These are phyloP conservation scores for Triplophysa yarkandensis DNA, from an alignment of 2,797 vertebrate genomes.

Conservation along the genomic window DNA sequence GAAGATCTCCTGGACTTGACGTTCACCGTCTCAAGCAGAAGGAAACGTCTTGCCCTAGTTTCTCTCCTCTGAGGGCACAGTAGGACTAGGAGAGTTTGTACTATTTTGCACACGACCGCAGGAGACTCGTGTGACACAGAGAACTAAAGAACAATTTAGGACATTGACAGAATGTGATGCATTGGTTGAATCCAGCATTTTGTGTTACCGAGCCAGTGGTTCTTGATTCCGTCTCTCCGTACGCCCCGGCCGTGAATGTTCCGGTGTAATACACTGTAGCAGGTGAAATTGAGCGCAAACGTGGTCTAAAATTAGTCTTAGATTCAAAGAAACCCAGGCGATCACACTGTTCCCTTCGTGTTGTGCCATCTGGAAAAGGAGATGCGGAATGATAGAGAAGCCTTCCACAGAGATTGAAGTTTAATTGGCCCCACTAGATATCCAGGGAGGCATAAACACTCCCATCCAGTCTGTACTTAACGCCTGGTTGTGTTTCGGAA, in stretches of 20 bases:
- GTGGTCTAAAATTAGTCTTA: slow-evolving; percentile 1
- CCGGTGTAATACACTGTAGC: neutral
- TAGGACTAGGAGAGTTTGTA: slow-evolving; percentile 17
- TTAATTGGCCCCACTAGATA: slow-evolving; percentile 50
- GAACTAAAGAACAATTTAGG: neutral
- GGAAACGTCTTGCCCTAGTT: slow-evolving; percentile 50
- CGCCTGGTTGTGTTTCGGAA: slow-evolving; percentile 6
- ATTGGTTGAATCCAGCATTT: neutral
- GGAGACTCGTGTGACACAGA: neutral
- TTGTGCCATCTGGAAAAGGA: slow-evolving; percentile 20
- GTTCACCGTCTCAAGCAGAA: slow-evolving; percentile 11
- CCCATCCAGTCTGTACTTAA: slow-evolving; percentile 26
- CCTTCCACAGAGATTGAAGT: slow-evolving; percentile 20
- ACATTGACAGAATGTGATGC: neutral
- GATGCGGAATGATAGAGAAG: slow-evolving; percentile 1
- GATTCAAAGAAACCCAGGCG: slow-evolving; percentile 1
- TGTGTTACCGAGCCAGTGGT: too few relatives aligned
- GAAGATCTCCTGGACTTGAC: slow-evolving; percentile 24
- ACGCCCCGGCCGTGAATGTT: neutral
- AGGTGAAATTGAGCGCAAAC: neutral
- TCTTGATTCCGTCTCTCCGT: neutral
- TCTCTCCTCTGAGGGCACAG: slow-evolving; percentile 37
- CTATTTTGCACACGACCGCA: slow-evolving; percentile 27
- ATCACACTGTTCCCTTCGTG: slow-evolving; percentile 14
- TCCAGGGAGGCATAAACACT: slow-evolving; percentile 35